Percentiles rank a stretch among this genome's conserved stretches.
Evolutionary conservation across 30 jellyfish, hydroid and myxozoan species (phyloP).

Genomic region (Chrysaora quinquecirrha): DNA sequence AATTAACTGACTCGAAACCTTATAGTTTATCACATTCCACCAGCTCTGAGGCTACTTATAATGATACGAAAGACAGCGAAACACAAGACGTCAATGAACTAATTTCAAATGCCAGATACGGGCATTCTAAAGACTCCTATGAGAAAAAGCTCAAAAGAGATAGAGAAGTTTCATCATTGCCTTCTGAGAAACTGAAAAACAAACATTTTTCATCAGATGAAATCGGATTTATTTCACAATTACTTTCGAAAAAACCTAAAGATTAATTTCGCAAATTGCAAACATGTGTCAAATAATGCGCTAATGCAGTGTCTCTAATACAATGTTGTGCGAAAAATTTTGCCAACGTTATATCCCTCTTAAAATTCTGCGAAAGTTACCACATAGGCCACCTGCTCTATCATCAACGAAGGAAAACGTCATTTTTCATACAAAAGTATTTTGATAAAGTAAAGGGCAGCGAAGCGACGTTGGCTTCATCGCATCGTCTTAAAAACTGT

Average conservation of each 20-base stretch:
- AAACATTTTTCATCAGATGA: slow-evolving; percentile 61
- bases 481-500: no score
- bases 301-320: no score
- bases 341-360: no score
- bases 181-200: not conserved
- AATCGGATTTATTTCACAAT: slow-evolving; percentile 37
- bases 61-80: not conserved
- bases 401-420: no score
- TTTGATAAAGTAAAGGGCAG: no score
- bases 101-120: not conserved
- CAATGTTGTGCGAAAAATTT: no score
- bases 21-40: not conserved
- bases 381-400: no score
- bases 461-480: no score
- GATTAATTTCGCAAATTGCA: no score
- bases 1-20: not conserved
- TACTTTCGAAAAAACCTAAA: slow-evolving; percentile 26
- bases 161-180: not conserved
- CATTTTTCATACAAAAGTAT: no score
- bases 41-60: not conserved
- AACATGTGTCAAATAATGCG: no score
- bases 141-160: not conserved
- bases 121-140: not conserved
- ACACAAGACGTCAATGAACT: not conserved
- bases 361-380: no score